These are phyloP conservation scores for Corythornis madagascariensis DNA, from an alignment of 2,113 vertebrate genomes.

Conservation along the genomic window DNA sequence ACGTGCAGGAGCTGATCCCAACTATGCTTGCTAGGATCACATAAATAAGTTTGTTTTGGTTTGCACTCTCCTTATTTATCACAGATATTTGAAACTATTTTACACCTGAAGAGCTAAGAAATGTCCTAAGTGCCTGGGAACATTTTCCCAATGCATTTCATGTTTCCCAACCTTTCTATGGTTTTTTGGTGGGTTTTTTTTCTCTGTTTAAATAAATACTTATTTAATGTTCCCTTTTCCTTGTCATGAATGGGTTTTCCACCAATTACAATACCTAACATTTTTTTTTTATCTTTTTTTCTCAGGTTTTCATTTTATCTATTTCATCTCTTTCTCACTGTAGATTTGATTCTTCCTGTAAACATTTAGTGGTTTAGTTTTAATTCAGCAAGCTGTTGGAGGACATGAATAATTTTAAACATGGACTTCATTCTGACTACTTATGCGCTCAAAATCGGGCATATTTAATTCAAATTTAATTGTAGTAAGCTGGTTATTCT, in stretches of 20 bases:
- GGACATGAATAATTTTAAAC: background rate
- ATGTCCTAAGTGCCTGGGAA: background rate
- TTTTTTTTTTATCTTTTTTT: background rate
- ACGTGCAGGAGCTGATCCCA: background rate
- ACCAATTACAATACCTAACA: background rate
- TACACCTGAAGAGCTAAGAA: background rate
- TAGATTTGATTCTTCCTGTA: background rate
- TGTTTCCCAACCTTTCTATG: background rate
- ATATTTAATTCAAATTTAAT: background rate
- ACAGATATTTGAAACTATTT: background rate
- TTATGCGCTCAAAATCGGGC: background rate
- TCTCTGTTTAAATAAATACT: background rate
- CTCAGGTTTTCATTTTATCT: background rate
- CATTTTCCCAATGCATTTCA: background rate
- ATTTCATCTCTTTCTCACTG: background rate
- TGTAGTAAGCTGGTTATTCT: background rate
- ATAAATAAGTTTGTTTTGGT: background rate
- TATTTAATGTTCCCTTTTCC: background rate
- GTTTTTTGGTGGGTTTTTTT: background rate
- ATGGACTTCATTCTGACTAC: background rate
- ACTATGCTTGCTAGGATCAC: background rate
- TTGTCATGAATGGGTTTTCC: background rate
- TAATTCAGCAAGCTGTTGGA: background rate
- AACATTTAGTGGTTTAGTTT: background rate
- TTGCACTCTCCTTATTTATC: background rate